Base-by-base conservation (phyloP, 2,888 invertebrate genomes). In the Andrena bucephala region DNA sequence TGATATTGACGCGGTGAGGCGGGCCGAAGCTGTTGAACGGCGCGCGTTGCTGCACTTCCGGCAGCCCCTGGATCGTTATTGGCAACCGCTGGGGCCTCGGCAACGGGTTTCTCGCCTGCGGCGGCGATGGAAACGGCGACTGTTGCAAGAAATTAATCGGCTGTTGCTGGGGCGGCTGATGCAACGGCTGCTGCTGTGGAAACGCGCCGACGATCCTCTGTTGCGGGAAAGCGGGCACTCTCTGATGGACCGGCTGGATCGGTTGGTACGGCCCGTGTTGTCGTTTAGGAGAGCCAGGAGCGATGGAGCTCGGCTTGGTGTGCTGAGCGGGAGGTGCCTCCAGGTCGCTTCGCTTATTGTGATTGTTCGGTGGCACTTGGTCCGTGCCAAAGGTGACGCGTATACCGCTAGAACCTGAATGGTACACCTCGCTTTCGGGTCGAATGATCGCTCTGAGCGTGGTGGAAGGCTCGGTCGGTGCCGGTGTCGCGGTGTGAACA, bases 341-440 rank as follows among this genome's bases (percentile, higher is more conserved):
- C 36, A 85, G 84, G 77, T 91, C 94, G 88, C 91, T 94, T 71
- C 92, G 89, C 68, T 94, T 94, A 80, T 91, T 92, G 73, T 93
- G 94, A 84, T 85, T 92, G 75, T 94, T 94, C 4, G 94, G 93
- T 0, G 94, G 94, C 24, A 94, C 72, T 72, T 93, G 91, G 85
- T 97, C 96, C 78, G 95, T 96, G 0, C 97, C 97, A 89, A 98
- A 98, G 6, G 97, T 97, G 0, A 98, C 96, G 91, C 96, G 97
- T 1, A 98, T 96, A 69, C 97, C 97, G 87, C 97, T 97, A 83
- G 97, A 96, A 82, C 97, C 97, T 0, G 94, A 94, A 89, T 98
- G 97, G 89, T 97, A 98, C 16, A 96, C 95, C 94, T 98, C 97
- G 2, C 98, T 98, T 90, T 98, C 98, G 0, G 98, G 98, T 89